These are phyloP conservation scores for Tautogolabrus adspersus DNA, from an alignment of 2,113 vertebrate species.

Conservation along the genomic window DNA sequence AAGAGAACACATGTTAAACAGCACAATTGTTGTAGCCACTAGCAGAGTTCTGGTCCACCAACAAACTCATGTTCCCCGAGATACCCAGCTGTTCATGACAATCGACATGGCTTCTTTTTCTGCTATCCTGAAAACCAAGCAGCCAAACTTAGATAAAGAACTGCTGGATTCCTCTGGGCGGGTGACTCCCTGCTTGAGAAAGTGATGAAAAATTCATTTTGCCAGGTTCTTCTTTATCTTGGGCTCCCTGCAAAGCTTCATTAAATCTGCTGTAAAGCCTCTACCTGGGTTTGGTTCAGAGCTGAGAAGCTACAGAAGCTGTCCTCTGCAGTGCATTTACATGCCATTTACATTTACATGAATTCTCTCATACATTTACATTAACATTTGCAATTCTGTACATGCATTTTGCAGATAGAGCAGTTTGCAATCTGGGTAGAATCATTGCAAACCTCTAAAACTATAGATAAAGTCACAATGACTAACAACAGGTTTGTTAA, in stretches of 20 bases:
- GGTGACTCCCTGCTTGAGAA: conserved; percentile 32
- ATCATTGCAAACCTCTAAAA: not conserved
- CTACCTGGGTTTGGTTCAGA: conserved; percentile 19
- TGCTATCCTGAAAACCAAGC: conserved; percentile 8
- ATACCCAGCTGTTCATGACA: conserved; percentile 3
- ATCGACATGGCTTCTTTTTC: conserved; percentile 6
- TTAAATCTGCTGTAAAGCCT: conserved; percentile 51
- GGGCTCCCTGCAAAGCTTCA: conserved; percentile 48
- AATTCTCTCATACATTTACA: conserved; percentile 1
- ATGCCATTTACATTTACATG: conserved; percentile 13
- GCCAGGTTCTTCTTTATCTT: conserved; percentile 45
- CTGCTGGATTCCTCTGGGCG: conserved; percentile 33
- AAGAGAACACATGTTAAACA: not conserved
- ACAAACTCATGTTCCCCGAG: not conserved
- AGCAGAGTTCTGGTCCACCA: not conserved
- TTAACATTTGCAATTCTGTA: not conserved
- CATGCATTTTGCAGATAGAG: not conserved
- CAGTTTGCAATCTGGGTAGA: not conserved
- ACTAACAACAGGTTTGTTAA: not conserved
- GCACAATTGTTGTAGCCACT: not conserved
- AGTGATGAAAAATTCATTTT: conserved; percentile 53
- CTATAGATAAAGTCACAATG: too few species aligned
- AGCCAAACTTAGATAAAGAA: conserved; percentile 8
- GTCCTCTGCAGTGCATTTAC: not conserved
- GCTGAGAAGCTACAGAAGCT: not conserved